Conservation (phyloP, 2,797 vertebrate species). For the Pseudopleuronectes americanus region DNA sequence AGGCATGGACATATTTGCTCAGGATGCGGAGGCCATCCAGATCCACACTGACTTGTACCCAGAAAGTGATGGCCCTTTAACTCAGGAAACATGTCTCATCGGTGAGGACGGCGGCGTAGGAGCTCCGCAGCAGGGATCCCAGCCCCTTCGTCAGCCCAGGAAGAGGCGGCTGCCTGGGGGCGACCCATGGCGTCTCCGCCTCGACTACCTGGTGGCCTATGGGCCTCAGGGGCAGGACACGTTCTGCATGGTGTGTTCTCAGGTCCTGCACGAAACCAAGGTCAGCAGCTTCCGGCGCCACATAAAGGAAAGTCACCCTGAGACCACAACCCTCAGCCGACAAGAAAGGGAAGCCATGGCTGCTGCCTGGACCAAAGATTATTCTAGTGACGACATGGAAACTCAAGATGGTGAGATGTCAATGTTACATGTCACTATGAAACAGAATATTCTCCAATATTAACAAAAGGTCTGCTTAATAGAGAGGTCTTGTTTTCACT, state of each 20-base stretch:
- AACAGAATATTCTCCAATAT: not conserved
- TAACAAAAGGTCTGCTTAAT: not conserved
- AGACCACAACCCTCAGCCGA: constrained; percentile 83
- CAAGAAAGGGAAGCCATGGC: constrained; percentile 86
- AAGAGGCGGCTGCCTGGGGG: constrained; percentile 76
- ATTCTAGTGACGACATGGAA: constrained; percentile 52
- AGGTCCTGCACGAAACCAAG: constrained; percentile 86
- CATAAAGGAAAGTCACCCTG: constrained; percentile 89
- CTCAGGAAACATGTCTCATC: constrained; percentile 67
- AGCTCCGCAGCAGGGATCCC: constrained; percentile 44
- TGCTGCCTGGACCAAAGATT: constrained; percentile 89
- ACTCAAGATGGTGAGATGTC: constrained; percentile 72
- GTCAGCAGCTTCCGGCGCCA: constrained; percentile 90
- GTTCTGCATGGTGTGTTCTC: constrained; percentile 92
- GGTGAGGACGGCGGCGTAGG: constrained; percentile 57
- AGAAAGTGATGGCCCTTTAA: constrained; percentile 57
- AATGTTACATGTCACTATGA: too few relatives aligned
- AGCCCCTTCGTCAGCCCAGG: constrained; percentile 61
- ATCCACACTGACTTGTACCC: constrained; percentile 47
- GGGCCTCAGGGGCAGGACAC: constrained; percentile 86
- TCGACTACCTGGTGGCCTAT: constrained; percentile 91
- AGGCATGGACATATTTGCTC: constrained; percentile 56
- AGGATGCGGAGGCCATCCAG: constrained; percentile 58
- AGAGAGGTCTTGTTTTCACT: not conserved
- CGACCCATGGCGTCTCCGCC: constrained; percentile 87